A percentile compares a stretch with the other conserved stretches of the same genome.
Evolutionary conservation across 1,140 invertebrate genomes (phyloP).

Genomic region (Drosophila takahashii): DNA sequence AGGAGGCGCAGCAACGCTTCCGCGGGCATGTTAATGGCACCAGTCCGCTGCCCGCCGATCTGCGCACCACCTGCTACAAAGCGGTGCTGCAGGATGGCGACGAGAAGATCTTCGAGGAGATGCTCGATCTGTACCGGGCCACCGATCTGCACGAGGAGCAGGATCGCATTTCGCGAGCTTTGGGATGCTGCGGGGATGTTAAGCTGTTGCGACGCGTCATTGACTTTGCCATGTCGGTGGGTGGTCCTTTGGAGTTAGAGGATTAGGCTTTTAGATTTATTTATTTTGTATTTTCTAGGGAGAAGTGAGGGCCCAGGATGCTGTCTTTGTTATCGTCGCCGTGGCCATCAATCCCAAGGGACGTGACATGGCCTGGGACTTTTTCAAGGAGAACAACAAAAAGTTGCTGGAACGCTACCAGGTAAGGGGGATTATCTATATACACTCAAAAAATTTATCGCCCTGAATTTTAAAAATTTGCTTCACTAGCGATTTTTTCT

Average conservation of each 20-base stretch:
- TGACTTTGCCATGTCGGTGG: conserved; percentile 94
- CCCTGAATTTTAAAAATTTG: background rate
- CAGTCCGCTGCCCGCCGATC: conserved; percentile 92
- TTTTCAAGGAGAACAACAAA: conserved; percentile 94
- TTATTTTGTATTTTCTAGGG: conserved; percentile 86
- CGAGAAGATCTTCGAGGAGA: conserved; percentile 89
- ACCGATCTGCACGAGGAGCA: conserved; percentile 97
- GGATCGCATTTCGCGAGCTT: conserved; percentile 92
- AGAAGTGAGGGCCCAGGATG: conserved; percentile 96
- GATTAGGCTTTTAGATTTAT: background rate
- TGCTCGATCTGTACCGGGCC: conserved; percentile 93
- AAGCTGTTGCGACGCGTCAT: conserved; percentile 91
- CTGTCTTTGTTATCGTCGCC: conserved; percentile 94
- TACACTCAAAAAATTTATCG: too few relatives aligned
- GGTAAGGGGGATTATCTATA: conserved; percentile 85
- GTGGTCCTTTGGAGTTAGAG: conserved; percentile 72
- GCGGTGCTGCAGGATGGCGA: conserved; percentile 91
- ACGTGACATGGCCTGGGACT: conserved; percentile 94
- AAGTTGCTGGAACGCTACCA: conserved; percentile 91
- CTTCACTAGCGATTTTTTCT: background rate
- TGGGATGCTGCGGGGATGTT: conserved; percentile 91
- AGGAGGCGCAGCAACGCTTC: conserved; percentile 91
- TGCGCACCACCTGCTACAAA: conserved; percentile 94
- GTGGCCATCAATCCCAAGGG: conserved; percentile 91
- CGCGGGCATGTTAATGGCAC: conserved; percentile 88